Conservation (phyloP, 2,888 invertebrate genomes). For the Pantelozetes paolii region DNA sequence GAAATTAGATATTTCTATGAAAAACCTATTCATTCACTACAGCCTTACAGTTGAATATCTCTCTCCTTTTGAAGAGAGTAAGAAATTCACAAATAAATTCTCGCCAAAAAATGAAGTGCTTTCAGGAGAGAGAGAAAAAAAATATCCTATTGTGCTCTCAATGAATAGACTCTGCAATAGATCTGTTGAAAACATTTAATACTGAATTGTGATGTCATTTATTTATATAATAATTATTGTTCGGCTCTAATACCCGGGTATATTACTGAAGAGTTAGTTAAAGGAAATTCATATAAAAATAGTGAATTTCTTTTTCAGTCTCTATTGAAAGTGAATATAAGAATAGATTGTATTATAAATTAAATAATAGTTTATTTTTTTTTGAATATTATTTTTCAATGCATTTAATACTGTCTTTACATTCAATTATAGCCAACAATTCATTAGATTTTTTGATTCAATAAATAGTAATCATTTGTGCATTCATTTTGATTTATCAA, state of each 20-base stretch:
- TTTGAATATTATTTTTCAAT: too few species aligned
- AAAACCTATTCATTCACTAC: conserved; percentile 21
- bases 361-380: too few species aligned
- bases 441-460: too few species aligned
- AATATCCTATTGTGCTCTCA: background rate
- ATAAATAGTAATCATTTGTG: too few species aligned
- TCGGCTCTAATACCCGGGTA: background rate
- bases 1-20: conserved; percentile 34
- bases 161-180: conserved; percentile 10
- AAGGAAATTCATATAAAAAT: conserved; percentile 2
- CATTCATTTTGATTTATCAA: too few species aligned
- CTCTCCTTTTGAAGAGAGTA: background rate
- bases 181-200: conserved; percentile 26
- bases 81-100: conserved; percentile 28
- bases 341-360: too few species aligned
- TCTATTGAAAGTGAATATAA: too few species aligned
- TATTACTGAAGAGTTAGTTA: background rate
- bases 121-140: conserved; percentile 3
- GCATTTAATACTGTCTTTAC: too few species aligned
- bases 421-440: too few species aligned
- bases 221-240: conserved; percentile 31
- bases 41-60: conserved; percentile 4
- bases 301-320: too few species aligned
- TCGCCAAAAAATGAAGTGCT: conserved; percentile 10
- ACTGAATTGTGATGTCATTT: conserved; percentile 22